These are phyloP conservation scores for Puntigrus tetrazona DNA, from an alignment of 2,113 vertebrate species.

Conservation along the genomic window DNA sequence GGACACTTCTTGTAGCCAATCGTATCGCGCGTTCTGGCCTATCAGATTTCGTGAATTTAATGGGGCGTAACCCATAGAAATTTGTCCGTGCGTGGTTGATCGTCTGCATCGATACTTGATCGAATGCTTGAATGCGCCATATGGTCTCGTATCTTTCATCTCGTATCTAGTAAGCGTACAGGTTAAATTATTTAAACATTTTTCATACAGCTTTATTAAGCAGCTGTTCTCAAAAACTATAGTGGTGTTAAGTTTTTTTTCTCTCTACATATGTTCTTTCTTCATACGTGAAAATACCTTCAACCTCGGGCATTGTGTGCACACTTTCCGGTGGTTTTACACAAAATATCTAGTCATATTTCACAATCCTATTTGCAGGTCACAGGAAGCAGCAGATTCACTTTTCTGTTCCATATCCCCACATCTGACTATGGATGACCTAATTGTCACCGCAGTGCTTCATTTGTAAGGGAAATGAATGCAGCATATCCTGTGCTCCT, in stretches of 20 bases:
- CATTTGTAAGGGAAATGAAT: slow-evolving; percentile 26
- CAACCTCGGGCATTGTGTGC: background rate
- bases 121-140: background rate
- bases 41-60: slow-evolving; percentile 25
- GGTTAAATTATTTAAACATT: background rate
- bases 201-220: background rate
- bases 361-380: background rate
- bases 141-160: background rate
- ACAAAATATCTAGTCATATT: background rate
- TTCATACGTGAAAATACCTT: background rate
- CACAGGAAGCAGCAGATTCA: background rate
- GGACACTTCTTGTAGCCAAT: slow-evolving; percentile 21
- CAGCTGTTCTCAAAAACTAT: background rate
- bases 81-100: background rate
- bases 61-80: background rate
- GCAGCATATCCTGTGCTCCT: background rate
- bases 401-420: background rate
- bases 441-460: background rate
- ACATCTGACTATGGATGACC: slow-evolving; percentile 1
- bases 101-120: background rate
- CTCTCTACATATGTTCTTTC: background rate
- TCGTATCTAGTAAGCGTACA: background rate
- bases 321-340: background rate
- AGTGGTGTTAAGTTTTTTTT: background rate
- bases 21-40: background rate